These are phyloP conservation scores for Peromyscus leucopus DNA, from an alignment of 2,113 vertebrate species.

Conservation along the genomic window DNA sequence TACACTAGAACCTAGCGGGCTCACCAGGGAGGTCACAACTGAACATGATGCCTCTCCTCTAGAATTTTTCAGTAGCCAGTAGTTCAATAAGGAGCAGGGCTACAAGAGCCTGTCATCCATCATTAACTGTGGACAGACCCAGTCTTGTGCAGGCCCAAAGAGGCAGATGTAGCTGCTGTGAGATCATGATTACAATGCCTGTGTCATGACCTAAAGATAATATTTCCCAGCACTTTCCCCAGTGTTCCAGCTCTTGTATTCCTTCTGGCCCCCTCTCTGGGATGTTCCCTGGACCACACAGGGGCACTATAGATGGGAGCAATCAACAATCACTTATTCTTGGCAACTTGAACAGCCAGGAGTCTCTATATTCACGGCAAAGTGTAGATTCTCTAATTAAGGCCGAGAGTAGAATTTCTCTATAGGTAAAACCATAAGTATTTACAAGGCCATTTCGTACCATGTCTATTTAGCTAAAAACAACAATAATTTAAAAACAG, in stretches of 20 bases:
- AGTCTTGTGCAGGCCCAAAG: neutral
- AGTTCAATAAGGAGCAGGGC: neutral
- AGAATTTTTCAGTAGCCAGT: neutral
- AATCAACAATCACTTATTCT: neutral
- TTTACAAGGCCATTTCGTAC: neutral
- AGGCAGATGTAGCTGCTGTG: neutral
- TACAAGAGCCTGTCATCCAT: neutral
- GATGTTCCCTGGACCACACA: too few relatives aligned
- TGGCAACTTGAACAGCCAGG: neutral
- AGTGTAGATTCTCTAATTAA: neutral
- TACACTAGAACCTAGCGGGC: too few relatives aligned
- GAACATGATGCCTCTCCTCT: neutral
- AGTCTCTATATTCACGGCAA: neutral
- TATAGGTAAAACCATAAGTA: neutral
- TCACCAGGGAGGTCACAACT: neutral
- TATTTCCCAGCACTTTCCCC: neutral
- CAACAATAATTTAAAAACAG: neutral
- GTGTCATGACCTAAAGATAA: neutral
- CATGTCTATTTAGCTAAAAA: neutral
- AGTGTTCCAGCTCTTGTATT: neutral
- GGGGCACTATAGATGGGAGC: neutral
- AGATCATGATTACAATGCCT: neutral
- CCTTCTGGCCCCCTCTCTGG: neutral
- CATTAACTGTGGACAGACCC: neutral
- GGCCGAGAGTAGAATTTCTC: neutral